These are phyloP conservation scores for Bryconaethiops microstoma DNA, from an alignment of 2,797 vertebrate genomes.

Conservation along the genomic window DNA sequence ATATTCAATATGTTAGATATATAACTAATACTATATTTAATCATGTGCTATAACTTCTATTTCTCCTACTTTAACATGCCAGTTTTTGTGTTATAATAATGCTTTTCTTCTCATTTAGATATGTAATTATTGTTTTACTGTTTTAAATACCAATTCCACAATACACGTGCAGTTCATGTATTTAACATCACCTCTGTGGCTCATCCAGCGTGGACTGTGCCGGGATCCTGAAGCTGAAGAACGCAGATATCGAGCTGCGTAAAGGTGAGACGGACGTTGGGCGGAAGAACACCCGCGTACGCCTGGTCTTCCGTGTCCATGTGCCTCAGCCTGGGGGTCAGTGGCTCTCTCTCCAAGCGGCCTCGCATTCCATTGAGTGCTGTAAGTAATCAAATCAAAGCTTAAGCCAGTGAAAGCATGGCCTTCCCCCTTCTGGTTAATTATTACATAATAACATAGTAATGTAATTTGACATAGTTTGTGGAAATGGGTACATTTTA, in stretches of 20 bases:
- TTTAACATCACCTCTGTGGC: background rate
- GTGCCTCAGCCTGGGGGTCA: constrained; percentile 80
- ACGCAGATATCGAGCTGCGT: constrained; percentile 86
- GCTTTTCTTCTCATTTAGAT: background rate
- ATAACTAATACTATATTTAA: background rate
- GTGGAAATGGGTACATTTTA: too few relatives aligned
- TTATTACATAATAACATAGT: too few relatives aligned
- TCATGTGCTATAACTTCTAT: background rate
- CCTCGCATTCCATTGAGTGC: constrained; percentile 86
- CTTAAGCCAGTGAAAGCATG: background rate
- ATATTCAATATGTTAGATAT: background rate
- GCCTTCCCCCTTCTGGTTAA: background rate
- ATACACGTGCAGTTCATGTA: background rate
- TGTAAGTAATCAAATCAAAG: constrained; percentile 73
- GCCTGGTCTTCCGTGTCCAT: constrained; percentile 85
- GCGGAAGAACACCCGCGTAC: constrained; percentile 86
- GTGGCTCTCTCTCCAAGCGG: constrained; percentile 80
- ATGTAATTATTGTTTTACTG: too few relatives aligned
- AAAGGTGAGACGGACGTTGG: constrained; percentile 89
- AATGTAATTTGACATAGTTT: too few relatives aligned
- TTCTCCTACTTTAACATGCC: background rate
- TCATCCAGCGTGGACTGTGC: constrained; percentile 83
- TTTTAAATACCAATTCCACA: background rate
- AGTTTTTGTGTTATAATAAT: background rate
- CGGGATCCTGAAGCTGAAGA: constrained; percentile 86